Base-by-base conservation (phyloP, 2,888 invertebrate genomes). In the Ophioninae sp. region DNA sequence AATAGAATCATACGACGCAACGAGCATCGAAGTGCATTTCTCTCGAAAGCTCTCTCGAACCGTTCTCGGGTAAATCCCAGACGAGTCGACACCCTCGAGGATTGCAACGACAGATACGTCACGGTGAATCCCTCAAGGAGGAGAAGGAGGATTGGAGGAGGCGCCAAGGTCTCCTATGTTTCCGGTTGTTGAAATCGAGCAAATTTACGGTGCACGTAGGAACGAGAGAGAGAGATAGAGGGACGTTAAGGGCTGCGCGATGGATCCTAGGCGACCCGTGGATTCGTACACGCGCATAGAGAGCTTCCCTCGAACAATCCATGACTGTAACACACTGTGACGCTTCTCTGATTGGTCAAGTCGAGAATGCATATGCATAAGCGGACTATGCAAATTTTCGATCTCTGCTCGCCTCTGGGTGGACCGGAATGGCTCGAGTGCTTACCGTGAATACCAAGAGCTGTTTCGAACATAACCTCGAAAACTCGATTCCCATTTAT, bases 281-380 rank as follows among this genome's bases (percentile, higher is more conserved):
- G 71, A 76, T 51, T 20, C 72, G 30, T 20, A 22, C 9, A 23
- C 58, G 44, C 39, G 23, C 59, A 73, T 51, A 72, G 63, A 17
- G 63, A 17, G 17, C 13, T 51, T 17, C 51, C 37, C 22, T 59
- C 64, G 17, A 30, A 58, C 51, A n/a, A 68, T 39, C 65, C 72
- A 61, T 22, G 51, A 30, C 64, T 71, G 79, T 75, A 77, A 76
- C 68, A 44, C 81, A 76, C 67, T 71, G 77, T 84, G 79, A 80
- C 61, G 73, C 80, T 80, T 58, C 82, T 82, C 85, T 86, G 86
- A 86, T 86, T 86, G 86, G 86, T 87, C 86, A 86, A 87, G 86
- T 86, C 82, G 75, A 74, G 82, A 37, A 84, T 87, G 85, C 86
- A 86, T 87, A 87, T 86, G 85, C 85, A 86, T 86, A 84, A 84